These are phyloP conservation scores for Nothobranchius kuhntae DNA, from an alignment of 2,113 vertebrate genomes.

Conservation along the genomic window DNA sequence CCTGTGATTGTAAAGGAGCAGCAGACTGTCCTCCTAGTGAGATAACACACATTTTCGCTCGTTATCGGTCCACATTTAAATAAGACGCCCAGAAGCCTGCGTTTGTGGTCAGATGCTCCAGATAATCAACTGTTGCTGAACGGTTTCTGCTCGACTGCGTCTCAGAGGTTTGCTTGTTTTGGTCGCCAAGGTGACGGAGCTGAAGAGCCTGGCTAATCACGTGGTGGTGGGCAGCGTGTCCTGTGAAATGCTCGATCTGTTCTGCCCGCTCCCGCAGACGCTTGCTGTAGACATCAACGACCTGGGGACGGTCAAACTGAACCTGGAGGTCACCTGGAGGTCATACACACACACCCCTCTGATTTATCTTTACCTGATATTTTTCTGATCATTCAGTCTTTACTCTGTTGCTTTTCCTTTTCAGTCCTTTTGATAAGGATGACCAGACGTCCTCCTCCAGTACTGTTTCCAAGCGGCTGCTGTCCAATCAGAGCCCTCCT, in stretches of 20 bases:
- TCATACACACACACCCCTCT: slow-evolving; percentile 58
- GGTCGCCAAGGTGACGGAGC: slow-evolving; percentile 88
- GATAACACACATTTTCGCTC: too few relatives aligned
- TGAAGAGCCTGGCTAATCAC: slow-evolving; percentile 96
- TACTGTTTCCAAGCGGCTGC: slow-evolving; percentile 92
- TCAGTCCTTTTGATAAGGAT: slow-evolving; percentile 96
- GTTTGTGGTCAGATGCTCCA: background rate
- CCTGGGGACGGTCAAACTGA: slow-evolving; percentile 96
- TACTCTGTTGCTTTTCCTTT: slow-evolving; percentile 2
- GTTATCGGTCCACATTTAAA: too few relatives aligned
- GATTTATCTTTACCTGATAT: background rate
- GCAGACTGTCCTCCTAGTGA: background rate
- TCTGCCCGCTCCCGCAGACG: slow-evolving; percentile 93
- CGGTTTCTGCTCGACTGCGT: slow-evolving; percentile 2
- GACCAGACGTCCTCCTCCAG: slow-evolving; percentile 90
- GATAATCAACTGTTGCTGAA: background rate
- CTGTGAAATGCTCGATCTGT: slow-evolving; percentile 96
- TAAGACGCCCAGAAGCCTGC: background rate
- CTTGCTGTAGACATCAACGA: slow-evolving; percentile 98
- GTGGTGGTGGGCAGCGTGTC: slow-evolving; percentile 97
- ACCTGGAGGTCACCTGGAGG: slow-evolving; percentile 98
- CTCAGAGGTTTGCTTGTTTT: slow-evolving; percentile 27
- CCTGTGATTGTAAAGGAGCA: background rate
- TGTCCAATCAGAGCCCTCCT: slow-evolving; percentile 96
- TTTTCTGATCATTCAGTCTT: background rate